A percentile compares a stretch with the other conserved stretches of the same genome.
phyloP scores from a whole-genome alignment of 2,888 invertebrate genomes.

The Cephus rjabovi region DNA sequence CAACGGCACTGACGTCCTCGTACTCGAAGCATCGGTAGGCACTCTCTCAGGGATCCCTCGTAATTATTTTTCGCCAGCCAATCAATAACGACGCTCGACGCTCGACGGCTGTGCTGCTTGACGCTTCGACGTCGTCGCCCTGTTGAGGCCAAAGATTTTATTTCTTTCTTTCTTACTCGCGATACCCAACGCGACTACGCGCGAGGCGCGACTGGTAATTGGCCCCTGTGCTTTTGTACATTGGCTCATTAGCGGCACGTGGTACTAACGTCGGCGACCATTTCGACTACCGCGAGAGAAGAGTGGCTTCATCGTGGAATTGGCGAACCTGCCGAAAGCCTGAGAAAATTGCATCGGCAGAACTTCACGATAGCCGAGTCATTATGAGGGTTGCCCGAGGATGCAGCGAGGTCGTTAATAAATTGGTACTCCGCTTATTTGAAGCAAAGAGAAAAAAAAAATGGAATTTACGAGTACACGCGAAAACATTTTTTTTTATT shows the following conservation, averaged over 20 bases:
- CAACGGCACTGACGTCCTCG: background rate
- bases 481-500: background rate
- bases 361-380: background rate
- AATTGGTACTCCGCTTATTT: background rate
- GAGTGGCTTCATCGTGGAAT: background rate
- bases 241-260: slow-evolving; percentile 35
- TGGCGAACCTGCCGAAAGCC: background rate
- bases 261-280: slow-evolving; percentile 15
- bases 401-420: background rate
- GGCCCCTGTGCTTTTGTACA: slow-evolving; percentile 30
- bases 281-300: background rate
- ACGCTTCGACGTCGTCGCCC: background rate
- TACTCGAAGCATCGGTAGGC: background rate
- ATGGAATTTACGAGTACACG: too few relatives aligned
- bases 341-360: background rate
- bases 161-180: background rate
- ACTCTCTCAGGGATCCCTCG: background rate
- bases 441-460: too few relatives aligned
- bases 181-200: background rate
- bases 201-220: slow-evolving; percentile 22
- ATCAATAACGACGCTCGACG: background rate
- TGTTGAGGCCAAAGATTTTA: background rate
- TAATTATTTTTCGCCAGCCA: slow-evolving; percentile 7
- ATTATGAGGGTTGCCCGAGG: background rate
- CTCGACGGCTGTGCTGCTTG: background rate